phyloP scores from a whole-genome alignment of 2,113 vertebrate genomes.

The Hemicordylus capensis region DNA sequence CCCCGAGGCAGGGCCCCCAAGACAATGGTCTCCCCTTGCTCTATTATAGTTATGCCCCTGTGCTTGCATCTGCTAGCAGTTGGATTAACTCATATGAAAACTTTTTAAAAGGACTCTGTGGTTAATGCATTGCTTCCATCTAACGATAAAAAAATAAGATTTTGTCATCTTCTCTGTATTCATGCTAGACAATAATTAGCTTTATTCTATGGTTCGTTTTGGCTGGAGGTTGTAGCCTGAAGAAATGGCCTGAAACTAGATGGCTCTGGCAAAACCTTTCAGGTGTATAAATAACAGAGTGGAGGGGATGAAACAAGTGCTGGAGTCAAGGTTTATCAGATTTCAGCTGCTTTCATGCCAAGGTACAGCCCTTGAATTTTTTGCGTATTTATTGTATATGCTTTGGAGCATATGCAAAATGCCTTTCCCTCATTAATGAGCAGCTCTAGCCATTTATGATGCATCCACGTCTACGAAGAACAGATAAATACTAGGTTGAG shows the following conservation, averaged over 20 bases:
- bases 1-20: no score
- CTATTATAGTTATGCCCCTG: no score
- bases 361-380: not conserved
- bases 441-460: not conserved
- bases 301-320: no score
- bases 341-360: not conserved
- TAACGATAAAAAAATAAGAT: not conserved
- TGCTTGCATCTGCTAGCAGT: not conserved
- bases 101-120: not conserved
- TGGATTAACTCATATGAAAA: slow-evolving; percentile 11
- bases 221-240: not conserved
- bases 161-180: slow-evolving; percentile 4
- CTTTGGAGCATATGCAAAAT: not conserved
- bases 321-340: not conserved
- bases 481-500: not conserved
- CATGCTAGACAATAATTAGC: not conserved
- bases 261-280: not conserved
- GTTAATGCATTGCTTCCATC: not conserved
- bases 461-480: not conserved
- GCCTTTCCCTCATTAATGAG: not conserved
- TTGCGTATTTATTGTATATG: not conserved
- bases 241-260: not conserved
- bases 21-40: no score
- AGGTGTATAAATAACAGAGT: not conserved
- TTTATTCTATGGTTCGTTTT: not conserved